Percentiles rank a stretch among this genome's conserved stretches.
These are phyloP conservation scores for Zalophus californianus DNA, from an alignment of 2,797 vertebrate species.

Conservation along the genomic window DNA sequence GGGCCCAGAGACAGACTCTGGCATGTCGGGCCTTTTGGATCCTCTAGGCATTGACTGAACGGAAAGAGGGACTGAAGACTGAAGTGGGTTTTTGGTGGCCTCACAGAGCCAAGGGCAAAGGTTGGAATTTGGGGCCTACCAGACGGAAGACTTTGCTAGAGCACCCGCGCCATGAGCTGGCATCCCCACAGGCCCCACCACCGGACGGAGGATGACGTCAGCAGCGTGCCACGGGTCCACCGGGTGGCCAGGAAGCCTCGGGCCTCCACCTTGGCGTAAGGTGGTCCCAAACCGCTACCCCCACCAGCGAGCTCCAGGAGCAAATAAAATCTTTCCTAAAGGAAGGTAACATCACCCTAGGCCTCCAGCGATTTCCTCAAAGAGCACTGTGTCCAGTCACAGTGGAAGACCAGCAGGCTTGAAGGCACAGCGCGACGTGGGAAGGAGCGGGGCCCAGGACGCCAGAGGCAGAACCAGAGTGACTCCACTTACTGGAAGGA, in stretches of 20 bases:
- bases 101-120: neutral
- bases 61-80: neutral
- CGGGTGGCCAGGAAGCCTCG: neutral
- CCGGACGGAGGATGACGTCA: too few species aligned
- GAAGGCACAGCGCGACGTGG: neutral
- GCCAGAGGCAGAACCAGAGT: accelerated
- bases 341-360: neutral
- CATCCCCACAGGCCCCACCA: neutral
- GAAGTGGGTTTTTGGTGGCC: neutral
- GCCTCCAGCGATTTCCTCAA: neutral
- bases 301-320: neutral
- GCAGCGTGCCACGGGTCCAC: neutral
- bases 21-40: accelerated
- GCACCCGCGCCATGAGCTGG: neutral
- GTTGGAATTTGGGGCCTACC: neutral
- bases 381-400: neutral
- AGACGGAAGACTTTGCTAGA: neutral
- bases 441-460: neutral
- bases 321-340: neutral
- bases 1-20: neutral
- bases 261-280: neutral
- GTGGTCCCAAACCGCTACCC: neutral
- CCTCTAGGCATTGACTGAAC: neutral
- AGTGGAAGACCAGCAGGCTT: neutral
- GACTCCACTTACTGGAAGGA: too few species aligned